phyloP scores from a whole-genome alignment of 2,888 invertebrate genomes.

The Leucophenga maculata region DNA sequence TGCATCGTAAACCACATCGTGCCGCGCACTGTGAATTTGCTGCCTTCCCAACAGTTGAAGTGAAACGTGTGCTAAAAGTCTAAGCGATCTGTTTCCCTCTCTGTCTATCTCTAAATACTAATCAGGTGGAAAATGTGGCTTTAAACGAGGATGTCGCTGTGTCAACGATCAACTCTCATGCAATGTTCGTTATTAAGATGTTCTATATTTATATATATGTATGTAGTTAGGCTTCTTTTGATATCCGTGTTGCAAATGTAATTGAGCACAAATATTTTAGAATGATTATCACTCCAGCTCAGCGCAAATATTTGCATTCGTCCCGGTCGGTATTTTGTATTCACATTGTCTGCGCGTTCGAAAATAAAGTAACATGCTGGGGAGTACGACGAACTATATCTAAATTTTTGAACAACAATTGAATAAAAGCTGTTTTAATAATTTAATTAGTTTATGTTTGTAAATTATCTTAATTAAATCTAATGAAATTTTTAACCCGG shows the following conservation, averaged over 20 bases:
- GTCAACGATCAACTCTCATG: conserved; percentile 10
- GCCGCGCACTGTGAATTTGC: conserved; percentile 68
- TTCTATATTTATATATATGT: conserved; percentile 15
- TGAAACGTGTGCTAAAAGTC: conserved; percentile 67
- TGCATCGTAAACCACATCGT: conserved; percentile 71
- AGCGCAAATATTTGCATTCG: no score
- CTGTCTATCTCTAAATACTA: conserved; percentile 2
- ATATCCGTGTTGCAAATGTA: background rate
- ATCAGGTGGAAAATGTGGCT: conserved; percentile 27
- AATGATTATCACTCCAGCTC: no score
- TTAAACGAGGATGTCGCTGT: conserved; percentile 6
- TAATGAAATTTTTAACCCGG: background rate
- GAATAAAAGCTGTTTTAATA: background rate
- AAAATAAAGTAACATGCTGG: no score
- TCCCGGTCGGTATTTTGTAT: no score
- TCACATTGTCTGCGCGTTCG: no score
- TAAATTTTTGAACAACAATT: no score
- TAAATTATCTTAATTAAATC: conserved; percentile 6
- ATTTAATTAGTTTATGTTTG: conserved; percentile 14
- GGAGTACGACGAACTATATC: no score
- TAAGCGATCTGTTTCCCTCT: conserved; percentile 35
- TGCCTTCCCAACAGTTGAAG: conserved; percentile 70
- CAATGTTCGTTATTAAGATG: conserved; percentile 21
- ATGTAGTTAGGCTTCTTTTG: conserved; percentile 17
- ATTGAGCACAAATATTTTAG: background rate